Evolutionary conservation across 2,113 vertebrate genomes (phyloP), one percentile per base, ranked within the genome.

Genomic region (Gymnorhina tibicen): DNA sequence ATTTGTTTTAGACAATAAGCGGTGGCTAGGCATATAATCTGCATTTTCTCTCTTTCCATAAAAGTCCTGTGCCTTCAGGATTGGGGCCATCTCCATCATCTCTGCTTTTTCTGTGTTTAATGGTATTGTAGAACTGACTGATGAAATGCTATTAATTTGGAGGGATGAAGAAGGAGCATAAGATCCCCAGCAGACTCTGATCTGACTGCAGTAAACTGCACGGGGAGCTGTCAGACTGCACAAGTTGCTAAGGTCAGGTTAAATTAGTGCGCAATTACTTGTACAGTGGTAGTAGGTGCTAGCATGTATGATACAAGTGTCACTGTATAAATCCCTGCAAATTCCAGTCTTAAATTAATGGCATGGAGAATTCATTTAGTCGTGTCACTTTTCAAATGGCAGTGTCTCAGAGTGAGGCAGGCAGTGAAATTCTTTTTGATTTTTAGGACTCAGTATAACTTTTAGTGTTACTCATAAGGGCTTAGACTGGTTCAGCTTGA

Each of bases 1-100:
- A 0, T 72, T 70, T 58, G 22, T 74, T 39, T 76, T n/a, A 16
- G 28, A 20, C 2, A 1, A 1, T 42, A 20, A 1, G 0, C 27
- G 22, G 19, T 47, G 87, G 22, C 18, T 41, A 44, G 58, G 28
- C 19, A 5, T 46, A 18, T 41, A 64, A 56, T 72, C 37, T 7
- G 5, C 4, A 3, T 84, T 85, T 87, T 85, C n/a, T 68, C 30
- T 41, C 32, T 49, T 79, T 28, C 16, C 8, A 1, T 67, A 5
- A 10, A 79, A 74, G 46, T 35, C 62, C 32, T 4, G 3, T 82
- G 88, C 46, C 46, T 74, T 81, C 50, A 81, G 47, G 33, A 78
- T n/a, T 42, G 39, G 50, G 37, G 46, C 39, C 32, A 26, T 44
- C 33, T 58, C 53, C 26, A 47, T 47, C 13, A 15, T 56, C 53